Base-by-base conservation (phyloP, 1,140 invertebrate genomes). In the Drosophila pallidifrons region DNA sequence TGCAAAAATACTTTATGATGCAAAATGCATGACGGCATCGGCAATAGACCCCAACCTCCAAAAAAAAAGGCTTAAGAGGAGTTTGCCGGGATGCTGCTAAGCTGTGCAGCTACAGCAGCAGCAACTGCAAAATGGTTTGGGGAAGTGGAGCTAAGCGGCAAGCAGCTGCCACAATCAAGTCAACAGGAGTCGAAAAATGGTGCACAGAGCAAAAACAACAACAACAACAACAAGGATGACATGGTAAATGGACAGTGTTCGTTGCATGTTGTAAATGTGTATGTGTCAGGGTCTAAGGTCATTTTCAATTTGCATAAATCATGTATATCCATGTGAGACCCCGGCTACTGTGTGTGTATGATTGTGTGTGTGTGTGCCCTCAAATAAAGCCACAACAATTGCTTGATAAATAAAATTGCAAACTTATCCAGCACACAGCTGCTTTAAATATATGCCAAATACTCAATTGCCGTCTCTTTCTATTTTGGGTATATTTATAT, bases 301-400 rank as follows among this genome's bases (percentile, higher is more conserved):
- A 86, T 81, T 86, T 86, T 86, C 82, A 86, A 86, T 86, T 86
- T 86, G 82, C 82, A 86, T 86, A 86, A 86, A 86, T 86, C 82
- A 86, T 81, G 79, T 69, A 58, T 81, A 65, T 75, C 71, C 79
- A 75, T 72, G 64, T 75, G 67, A 59, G 74, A 47, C 32, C 32
- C 46, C 51, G 20, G 13, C 69, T 66, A 35, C 45, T 66, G 41
- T 65, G 25, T 54, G 20, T 3, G 20, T 3, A 25, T 25, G 20
- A 25, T 3, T 25, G 20, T 3, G 20, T 25, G 20, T 66, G 47
- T 65, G 25, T 54, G 28, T 28, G 67, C 38, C 55, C 55, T 66
- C 46, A 64, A 75, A 77, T 75, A 74, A 67, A 78, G 69, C 65
- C 78, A 77, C 75, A 75, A 75, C 75, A 75, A 79, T 77, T 74